Evolutionary conservation across 2,113 vertebrate genomes (phyloP), one percentile per base, ranked within the genome.

Genomic region (Gallinago media): DNA sequence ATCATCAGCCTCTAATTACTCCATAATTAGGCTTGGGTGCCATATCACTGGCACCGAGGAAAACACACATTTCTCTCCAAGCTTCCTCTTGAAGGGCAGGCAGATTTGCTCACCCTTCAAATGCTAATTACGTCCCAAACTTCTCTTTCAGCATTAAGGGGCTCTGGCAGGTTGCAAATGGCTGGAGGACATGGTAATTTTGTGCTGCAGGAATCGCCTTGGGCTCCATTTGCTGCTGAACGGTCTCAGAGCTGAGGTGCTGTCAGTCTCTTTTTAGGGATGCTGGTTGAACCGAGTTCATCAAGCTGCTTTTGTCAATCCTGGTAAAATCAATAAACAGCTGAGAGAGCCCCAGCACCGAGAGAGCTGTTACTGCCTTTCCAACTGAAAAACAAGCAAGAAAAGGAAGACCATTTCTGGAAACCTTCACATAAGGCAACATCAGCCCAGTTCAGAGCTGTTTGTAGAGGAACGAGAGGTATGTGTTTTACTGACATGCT

Each of bases 41-140:
- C 25, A 2, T 12, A 42, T 21, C 27, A 3, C 10, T 7, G 20
- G 68, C 32, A 22, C 46, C 11, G 47, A 89, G 38, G 74, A 83
- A 44, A 66, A 46, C 3, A 15, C 18, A 22, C 1, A 0, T 49
- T 66, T 62, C 40, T 70, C 29, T 52, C 0, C 0, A 18, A 55
- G 9, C 15, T 89, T 63, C 22, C 21, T 70, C 67, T n/a, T 20
- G 62, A 36, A 40, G 7, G 5, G 21, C 61, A 38, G 71, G 32
- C 2, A 36, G 38, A 65, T 89, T 67, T 89, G 31, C 61, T 91
- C 38, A 6, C 68, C 78, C 58, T 86, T 68, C 85, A 55, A 27
- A 42, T 3, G 36, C n/a, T 36, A 65, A 49, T 90, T 61, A 68
- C 26, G 22, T 67, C 63, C 36, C n/a, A 2, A 34, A 70, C 5